These are phyloP conservation scores for Jordanella pulchra DNA, from an alignment of 2,797 vertebrate species.

Conservation along the genomic window DNA sequence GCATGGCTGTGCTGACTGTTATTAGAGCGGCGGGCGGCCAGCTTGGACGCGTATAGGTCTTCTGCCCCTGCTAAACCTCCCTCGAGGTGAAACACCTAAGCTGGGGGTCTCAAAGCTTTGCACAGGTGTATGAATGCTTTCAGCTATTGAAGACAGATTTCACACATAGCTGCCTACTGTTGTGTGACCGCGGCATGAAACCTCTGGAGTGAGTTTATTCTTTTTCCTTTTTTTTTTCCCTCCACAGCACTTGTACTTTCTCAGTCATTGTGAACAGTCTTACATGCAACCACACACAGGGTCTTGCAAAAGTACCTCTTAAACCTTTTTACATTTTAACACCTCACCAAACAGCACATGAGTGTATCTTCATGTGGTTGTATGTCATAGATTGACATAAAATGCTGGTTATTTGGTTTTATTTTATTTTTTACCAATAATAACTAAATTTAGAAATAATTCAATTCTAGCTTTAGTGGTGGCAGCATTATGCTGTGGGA, in stretches of 20 bases:
- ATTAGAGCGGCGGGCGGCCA: conserved; percentile 67
- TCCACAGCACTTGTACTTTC: not conserved
- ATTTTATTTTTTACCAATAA: not conserved
- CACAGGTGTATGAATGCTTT: not conserved
- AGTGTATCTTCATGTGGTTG: not conserved
- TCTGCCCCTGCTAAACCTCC: conserved; percentile 19
- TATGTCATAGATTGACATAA: not conserved
- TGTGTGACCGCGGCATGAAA: not conserved
- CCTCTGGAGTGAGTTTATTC: not conserved
- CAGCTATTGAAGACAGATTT: not conserved
- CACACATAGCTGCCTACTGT: not conserved
- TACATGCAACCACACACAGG: not conserved
- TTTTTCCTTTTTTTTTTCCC: not conserved
- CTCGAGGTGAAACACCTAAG: conserved; percentile 33
- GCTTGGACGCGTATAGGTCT: conserved; percentile 35
- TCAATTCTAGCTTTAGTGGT: not conserved
- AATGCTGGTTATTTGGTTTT: not conserved
- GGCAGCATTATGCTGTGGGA: not conserved
- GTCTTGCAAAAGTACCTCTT: not conserved
- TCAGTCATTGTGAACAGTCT: too few species aligned
- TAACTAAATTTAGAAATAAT: not conserved
- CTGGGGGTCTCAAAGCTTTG: conserved; percentile 23
- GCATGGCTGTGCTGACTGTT: conserved; percentile 70
- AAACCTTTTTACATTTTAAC: not conserved
- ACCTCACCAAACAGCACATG: not conserved